Base-by-base conservation (phyloP, 2,888 invertebrate species). In the Hipparchia semele region DNA sequence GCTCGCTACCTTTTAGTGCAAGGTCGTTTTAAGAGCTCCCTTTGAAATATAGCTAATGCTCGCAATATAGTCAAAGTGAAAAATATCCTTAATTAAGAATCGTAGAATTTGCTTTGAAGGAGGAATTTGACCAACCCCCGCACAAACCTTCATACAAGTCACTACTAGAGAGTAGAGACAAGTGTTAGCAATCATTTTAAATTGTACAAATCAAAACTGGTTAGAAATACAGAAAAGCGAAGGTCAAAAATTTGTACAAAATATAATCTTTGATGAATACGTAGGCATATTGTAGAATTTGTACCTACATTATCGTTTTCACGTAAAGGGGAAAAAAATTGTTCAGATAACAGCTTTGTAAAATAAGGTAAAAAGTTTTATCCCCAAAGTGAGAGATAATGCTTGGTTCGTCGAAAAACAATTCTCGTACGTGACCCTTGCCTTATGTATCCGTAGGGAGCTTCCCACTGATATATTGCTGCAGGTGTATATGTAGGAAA, bases 351-450 rank as follows among this genome's bases (percentile, higher is more conserved):
- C 73, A 56, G 59, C 56, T 58, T 66, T 72, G 64, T 68, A 80
- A 80, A 65, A 71, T 73, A 75, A 65, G 75, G 65, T 71, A 75
- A 66, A 73, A 75, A 75, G 73, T 75, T 75, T 75, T 69, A 69
- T 71, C 71, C 71, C 68, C 70, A 64, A 68, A 71, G 73, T 73
- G 82, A 79, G 79, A 81, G 85, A 86, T 88, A 88, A 87, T 86
- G 84, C 80, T 79, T 83, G 87, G 86, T 87, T 82, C 81, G 84
- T 85, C 81, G 88, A 85, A 90, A 90, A 91, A 90, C 90, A 90
- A 86, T 88, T 83, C 82, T 81, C 79, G 84, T 86, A 90, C 90
- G 90, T 91, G 90, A 90, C 87, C 88, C 84, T 84, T 83, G 85
- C 86, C 85, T 82, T 86, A 85, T 86, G 84, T 85, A 87, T 86